Base-by-base conservation (phyloP, 2,113 vertebrate species). In the Pachyramphus minor region DNA sequence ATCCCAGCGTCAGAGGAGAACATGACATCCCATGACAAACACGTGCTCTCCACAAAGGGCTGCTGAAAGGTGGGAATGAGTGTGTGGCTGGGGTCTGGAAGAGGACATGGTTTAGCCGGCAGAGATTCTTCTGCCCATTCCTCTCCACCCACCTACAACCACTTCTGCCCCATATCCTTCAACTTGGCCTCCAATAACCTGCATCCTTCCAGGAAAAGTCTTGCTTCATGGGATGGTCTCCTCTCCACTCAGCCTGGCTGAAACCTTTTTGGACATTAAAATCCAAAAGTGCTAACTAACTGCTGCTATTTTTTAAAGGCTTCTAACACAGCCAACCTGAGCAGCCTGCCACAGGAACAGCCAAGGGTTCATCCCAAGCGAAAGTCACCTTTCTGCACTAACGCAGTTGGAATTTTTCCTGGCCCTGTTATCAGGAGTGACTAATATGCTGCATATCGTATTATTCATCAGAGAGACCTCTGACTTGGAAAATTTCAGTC, bases 331-430 rank as follows among this genome's bases (percentile, higher is more conserved):
- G 44, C 22, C 67, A 69, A 14, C 12, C n/a, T 15, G 25, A 79
- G 68, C 59, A 89, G 69, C 33, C 74, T 35, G 71, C 35, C 60
- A 42, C 3, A 0, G 44, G 37, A 85, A 62, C 37, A 67, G 59
- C 79, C 72, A 84, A 77, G 56, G 55, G 50, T 22, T 88, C 59
- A 42, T 71, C 79, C 63, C 1, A 2, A 67, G 58, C 75, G 94
- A 93, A 96, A 92, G 92, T 62, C 85, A 89, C 92, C 86, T 86
- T 90, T 84, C 89, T 78, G 68, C 86, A 80, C 55, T 66, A 58
- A 53, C 6, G 58, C 14, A 2, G 52, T 4, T 55, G 69, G 74
- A 59, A 81, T 63, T 89, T 67, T 50, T 74, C 77, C 85, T 72
- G 71, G 71, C 30, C 30, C 33, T 17, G 19, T 35, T 87, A 85